These are phyloP conservation scores for Stichodactyla mertensii DNA, from an alignment of 64 coral and sea anemone genomes.

Conservation along the genomic window DNA sequence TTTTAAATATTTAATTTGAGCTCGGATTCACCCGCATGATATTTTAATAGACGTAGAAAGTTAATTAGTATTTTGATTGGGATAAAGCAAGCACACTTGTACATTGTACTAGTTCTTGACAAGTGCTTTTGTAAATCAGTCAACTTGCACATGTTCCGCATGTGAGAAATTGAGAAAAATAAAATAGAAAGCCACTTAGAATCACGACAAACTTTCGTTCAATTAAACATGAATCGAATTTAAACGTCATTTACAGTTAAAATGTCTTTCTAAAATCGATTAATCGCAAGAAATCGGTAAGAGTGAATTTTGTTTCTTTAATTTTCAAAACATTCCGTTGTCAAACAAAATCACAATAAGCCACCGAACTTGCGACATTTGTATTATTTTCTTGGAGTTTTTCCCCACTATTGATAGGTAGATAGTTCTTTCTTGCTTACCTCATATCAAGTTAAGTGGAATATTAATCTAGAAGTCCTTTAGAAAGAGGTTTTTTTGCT, in stretches of 20 bases:
- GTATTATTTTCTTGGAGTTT: not conserved
- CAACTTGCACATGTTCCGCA: conserved; percentile 4
- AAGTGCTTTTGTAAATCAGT: not conserved
- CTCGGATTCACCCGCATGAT: not conserved
- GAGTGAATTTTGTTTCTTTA: not conserved
- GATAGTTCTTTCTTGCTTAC: not conserved
- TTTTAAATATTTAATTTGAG: conserved; percentile 1
- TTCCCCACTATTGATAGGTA: not conserved
- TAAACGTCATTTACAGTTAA: not conserved
- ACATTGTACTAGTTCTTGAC: conserved; percentile 8
- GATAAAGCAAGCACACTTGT: conserved; percentile 1
- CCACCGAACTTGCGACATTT: not conserved
- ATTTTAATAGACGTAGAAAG: not conserved
- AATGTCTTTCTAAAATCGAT: not conserved
- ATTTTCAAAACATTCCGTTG: conserved; percentile 13
- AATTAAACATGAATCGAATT: not conserved
- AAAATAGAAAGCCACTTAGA: not conserved
- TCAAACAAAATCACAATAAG: conserved; percentile 8
- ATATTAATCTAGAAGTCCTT: not conserved
- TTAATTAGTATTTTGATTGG: not conserved
- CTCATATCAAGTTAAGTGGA: not conserved
- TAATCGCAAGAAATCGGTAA: not conserved
- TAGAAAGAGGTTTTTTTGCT: not conserved
- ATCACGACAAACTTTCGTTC: not conserved
- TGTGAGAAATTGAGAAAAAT: not conserved